phyloP scores from a whole-genome alignment of 2,113 vertebrate genomes.

The Chlorocebus sabaeus region DNA sequence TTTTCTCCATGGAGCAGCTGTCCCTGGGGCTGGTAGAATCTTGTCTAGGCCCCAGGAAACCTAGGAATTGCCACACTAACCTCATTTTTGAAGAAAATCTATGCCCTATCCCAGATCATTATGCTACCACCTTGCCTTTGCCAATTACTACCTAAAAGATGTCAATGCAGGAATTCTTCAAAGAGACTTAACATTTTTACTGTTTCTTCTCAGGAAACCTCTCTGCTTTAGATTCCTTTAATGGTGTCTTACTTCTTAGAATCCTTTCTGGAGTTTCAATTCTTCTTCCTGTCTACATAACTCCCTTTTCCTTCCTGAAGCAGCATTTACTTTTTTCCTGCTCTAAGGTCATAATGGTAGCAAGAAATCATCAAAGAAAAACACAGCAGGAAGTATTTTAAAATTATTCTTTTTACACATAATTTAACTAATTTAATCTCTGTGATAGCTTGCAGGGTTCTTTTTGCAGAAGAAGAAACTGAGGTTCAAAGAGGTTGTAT shows the following conservation, averaged over 20 bases:
- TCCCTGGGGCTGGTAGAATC: background rate
- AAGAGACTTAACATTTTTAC: background rate
- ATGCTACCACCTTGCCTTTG: background rate
- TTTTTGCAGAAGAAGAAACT: background rate
- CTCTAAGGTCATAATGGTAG: background rate
- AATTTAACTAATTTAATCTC: background rate
- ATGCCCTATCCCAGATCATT: background rate
- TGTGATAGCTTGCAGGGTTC: background rate
- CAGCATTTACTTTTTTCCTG: background rate
- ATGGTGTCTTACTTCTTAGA: background rate
- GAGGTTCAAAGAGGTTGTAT: background rate
- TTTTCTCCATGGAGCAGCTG: background rate
- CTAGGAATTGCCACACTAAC: background rate
- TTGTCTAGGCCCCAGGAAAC: background rate
- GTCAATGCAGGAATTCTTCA: background rate
- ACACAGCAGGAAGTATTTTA: background rate
- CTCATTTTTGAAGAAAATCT: slow-evolving; percentile 1
- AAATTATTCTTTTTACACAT: background rate
- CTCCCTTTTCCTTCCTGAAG: background rate
- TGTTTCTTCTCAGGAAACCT: background rate
- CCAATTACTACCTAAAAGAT: background rate
- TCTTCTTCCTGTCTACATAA: background rate
- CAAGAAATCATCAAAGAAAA: slow-evolving; percentile 32
- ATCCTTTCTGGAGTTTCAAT: background rate
- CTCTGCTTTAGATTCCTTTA: background rate